A percentile compares a stretch with the other conserved stretches of the same genome.
These are phyloP conservation scores for Acronicta leporina DNA, from an alignment of 2,888 invertebrate species.

Conservation along the genomic window DNA sequence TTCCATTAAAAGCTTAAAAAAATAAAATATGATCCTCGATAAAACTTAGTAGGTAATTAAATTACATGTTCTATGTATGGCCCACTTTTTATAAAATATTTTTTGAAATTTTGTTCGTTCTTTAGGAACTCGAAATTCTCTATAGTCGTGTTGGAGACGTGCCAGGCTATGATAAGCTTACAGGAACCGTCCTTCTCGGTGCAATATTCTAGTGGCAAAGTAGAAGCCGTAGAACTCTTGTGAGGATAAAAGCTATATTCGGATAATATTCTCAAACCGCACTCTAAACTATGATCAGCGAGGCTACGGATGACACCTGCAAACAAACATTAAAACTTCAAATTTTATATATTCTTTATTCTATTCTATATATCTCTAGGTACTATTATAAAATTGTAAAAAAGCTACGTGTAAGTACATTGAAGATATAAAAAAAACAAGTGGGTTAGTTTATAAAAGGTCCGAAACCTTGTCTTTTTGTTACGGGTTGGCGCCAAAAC, in stretches of 20 bases:
- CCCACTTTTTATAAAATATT: slow-evolving; percentile 70
- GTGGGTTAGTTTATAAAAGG: too few species aligned
- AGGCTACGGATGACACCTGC: slow-evolving; percentile 74
- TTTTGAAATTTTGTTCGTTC: slow-evolving; percentile 75
- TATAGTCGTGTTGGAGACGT: slow-evolving; percentile 76
- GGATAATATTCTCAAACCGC: slow-evolving; percentile 74
- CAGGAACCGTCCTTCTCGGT: slow-evolving; percentile 74
- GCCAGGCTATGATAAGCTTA: slow-evolving; percentile 80
- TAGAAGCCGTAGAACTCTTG: slow-evolving; percentile 52
- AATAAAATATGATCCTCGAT: background rate
- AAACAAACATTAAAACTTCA: slow-evolving; percentile 21
- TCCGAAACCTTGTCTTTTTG: too few species aligned
- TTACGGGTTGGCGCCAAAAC: too few species aligned
- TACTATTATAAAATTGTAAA: too few species aligned
- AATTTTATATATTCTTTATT: too few species aligned
- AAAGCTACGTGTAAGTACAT: too few species aligned
- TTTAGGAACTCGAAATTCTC: slow-evolving; percentile 82
- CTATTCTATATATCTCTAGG: too few species aligned
- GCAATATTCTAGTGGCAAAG: slow-evolving; percentile 79
- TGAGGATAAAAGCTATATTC: slow-evolving; percentile 81
- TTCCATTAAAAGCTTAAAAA: background rate
- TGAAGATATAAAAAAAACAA: too few species aligned
- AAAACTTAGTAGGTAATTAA: slow-evolving; percentile 17
- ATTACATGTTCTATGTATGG: slow-evolving; percentile 57
- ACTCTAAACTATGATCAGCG: slow-evolving; percentile 70